Base-by-base conservation (phyloP, 2,888 invertebrate species). In the Hemistola chrysoprasaria region DNA sequence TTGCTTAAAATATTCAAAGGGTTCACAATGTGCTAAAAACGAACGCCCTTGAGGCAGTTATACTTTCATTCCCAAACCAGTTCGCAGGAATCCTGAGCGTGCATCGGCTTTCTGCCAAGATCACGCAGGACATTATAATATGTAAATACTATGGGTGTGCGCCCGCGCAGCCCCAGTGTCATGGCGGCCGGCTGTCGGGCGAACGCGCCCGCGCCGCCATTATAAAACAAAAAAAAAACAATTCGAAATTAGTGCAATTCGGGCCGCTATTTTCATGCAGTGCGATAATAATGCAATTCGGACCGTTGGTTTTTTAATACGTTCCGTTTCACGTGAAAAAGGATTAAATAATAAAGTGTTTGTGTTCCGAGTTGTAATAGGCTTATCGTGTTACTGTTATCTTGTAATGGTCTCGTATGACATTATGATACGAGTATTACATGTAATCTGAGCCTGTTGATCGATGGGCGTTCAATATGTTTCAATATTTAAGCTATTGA, bases 121-220 rank as follows among this genome's bases (percentile, higher is more conserved):
- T 47, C 46, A 50, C 44, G 46, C 62, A 78, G 79, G 75, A 77
- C 69, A 75, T 75, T 74, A 74, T 72, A 75, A 75, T 78, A 79
- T 80, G 80, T 78, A 80, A 78, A 70, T 68, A 49, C 43, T 44
- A 51, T 39, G 45, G 47, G 47, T 45, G 40, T 75, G 75, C 76
- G 78, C 73, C 49, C 52, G 66, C 75, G 79, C 78, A 62, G 42
- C 31, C 43, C 58, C 82, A 87, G 86, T 86, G 78, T 76, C 74
- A 86, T 85, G 86, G 84, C 85, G 80, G 61, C 70, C 69, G 76
- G 59, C 67, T 53, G 68, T 46, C 65, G 57, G 65, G 65, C 80
- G 75, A 50, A 68, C 78, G 85, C 75, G 79, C 78, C 68, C 59
- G 62, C 59, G 65, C 68, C 68, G 61, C 64, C 65, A 53, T 65